These are phyloP conservation scores for Mobula birostris DNA, from an alignment of 2,113 vertebrate genomes.

Conservation along the genomic window DNA sequence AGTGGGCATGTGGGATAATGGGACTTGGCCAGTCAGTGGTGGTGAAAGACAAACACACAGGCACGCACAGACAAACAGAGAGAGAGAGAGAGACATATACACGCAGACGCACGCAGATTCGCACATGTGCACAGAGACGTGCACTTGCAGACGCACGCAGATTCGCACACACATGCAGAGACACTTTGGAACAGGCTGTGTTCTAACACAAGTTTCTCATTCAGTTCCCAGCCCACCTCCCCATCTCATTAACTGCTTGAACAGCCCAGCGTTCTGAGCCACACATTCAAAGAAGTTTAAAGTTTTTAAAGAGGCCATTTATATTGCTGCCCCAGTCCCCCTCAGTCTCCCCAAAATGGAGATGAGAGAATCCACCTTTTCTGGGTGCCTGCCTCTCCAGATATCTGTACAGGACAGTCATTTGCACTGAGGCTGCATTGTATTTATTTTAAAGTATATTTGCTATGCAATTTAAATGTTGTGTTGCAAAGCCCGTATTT, in stretches of 20 bases:
- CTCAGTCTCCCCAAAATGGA: too few relatives aligned
- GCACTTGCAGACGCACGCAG: too few relatives aligned
- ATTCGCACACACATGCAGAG: background rate
- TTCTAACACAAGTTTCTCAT: too few relatives aligned
- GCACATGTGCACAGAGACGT: too few relatives aligned
- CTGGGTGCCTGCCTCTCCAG: background rate
- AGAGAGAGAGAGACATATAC: too few relatives aligned
- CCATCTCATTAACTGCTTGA: background rate
- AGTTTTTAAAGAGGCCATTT: background rate
- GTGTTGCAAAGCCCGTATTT: conserved; percentile 10
- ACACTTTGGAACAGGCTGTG: background rate
- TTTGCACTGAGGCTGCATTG: background rate
- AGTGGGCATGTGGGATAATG: too few relatives aligned
- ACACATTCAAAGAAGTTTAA: background rate
- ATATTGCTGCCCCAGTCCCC: background rate
- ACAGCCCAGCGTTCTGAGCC: background rate
- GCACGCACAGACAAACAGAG: too few relatives aligned
- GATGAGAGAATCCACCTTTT: background rate
- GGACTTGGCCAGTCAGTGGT: background rate
- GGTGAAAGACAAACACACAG: too few relatives aligned
- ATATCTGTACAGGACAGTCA: background rate
- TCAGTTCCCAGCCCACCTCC: background rate
- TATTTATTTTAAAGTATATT: conserved; percentile 22
- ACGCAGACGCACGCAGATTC: too few relatives aligned
- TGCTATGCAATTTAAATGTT: background rate